These are phyloP conservation scores for Phenacoccus solenopsis DNA, from an alignment of 1,140 invertebrate genomes.

Conservation along the genomic window DNA sequence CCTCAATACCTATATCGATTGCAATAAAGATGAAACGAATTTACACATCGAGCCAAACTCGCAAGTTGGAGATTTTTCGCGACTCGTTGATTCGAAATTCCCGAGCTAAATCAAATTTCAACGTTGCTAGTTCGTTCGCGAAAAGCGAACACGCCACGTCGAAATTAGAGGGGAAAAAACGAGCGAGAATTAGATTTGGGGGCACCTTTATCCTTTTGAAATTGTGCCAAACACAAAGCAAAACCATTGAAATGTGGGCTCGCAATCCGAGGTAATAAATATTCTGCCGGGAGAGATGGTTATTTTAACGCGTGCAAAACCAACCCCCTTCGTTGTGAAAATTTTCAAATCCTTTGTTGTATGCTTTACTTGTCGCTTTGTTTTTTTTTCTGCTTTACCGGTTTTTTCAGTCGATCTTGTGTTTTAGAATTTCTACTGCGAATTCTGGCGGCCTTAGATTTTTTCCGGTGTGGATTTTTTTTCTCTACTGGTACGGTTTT, in stretches of 20 bases:
- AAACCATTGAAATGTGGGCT: not conserved
- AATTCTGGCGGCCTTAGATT: not conserved
- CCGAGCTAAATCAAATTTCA: not conserved
- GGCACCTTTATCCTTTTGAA: conserved; percentile 1
- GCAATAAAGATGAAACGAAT: not conserved
- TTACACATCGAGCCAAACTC: not conserved
- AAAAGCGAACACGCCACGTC: not conserved
- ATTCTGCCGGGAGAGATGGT: not conserved
- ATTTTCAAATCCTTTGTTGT: not conserved
- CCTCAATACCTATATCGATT: not conserved
- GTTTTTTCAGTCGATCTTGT: conserved; percentile 1
- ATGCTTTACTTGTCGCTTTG: conserved; percentile 1
- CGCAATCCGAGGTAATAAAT: conserved; percentile 1
- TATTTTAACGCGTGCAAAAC: not conserved
- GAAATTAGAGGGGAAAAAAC: not conserved
- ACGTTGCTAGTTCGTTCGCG: not conserved
- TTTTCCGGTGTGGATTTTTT: not conserved
- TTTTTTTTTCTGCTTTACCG: conserved; percentile 1
- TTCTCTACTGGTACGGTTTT: not conserved
- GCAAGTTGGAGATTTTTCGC: not conserved
- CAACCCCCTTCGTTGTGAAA: not conserved
- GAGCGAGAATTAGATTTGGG: not conserved
- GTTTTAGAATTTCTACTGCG: not conserved
- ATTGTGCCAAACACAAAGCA: not conserved
- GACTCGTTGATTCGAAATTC: not conserved